A percentile compares a stretch with the other conserved stretches of the same genome.
These are phyloP conservation scores for Drosophila colorata DNA, from an alignment of 2,888 invertebrate species.

Conservation along the genomic window DNA sequence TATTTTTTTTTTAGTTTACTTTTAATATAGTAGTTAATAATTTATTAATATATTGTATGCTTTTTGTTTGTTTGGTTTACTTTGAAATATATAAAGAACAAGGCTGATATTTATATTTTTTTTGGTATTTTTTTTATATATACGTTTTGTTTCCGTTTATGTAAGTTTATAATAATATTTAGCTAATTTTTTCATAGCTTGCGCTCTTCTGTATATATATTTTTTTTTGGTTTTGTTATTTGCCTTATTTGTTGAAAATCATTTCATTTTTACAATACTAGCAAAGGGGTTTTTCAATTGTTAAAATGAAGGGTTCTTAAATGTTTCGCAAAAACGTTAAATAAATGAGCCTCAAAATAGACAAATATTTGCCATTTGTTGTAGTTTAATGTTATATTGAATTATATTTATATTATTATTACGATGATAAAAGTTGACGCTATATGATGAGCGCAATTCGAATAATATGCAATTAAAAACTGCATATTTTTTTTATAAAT, in stretches of 20 bases:
- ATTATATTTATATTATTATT: constrained; percentile 46
- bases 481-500: constrained; percentile 40
- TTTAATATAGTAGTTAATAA: constrained; percentile 76
- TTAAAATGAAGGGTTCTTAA: constrained; percentile 59
- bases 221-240: constrained; percentile 20
- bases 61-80: constrained; percentile 51
- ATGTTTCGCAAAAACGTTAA: constrained; percentile 60
- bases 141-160: constrained; percentile 52
- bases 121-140: constrained; percentile 39
- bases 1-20: constrained; percentile 62
- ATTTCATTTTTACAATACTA: constrained; percentile 69
- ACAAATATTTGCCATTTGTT: constrained; percentile 64
- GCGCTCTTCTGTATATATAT: constrained; percentile 60
- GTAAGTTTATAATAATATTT: constrained; percentile 77
- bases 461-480: constrained; percentile 62
- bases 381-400: constrained; percentile 48
- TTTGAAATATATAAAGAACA: constrained; percentile 82
- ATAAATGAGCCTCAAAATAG: constrained; percentile 78
- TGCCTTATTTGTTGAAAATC: constrained; percentile 29
- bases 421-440: constrained; percentile 61
- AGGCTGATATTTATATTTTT: constrained; percentile 79
- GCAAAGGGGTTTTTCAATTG: constrained; percentile 65
- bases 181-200: constrained; percentile 64
- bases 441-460: constrained; percentile 17
- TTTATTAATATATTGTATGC: constrained; percentile 73